Percentiles rank a stretch among this genome's conserved stretches.
These are phyloP conservation scores for Orgyia antiqua DNA, from an alignment of 2,888 invertebrate species.

Conservation along the genomic window DNA sequence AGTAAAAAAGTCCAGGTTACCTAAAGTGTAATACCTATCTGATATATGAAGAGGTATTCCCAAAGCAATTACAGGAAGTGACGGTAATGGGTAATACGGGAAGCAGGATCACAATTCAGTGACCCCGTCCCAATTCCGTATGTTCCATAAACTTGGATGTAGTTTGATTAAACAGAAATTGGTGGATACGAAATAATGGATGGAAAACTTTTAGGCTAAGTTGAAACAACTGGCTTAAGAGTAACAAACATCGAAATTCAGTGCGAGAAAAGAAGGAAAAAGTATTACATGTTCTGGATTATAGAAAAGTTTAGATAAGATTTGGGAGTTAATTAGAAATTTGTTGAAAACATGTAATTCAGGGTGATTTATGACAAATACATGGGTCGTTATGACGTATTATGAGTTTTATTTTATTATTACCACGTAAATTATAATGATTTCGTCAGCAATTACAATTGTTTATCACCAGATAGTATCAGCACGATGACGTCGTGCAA, in stretches of 20 bases:
- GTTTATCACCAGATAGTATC: too few species aligned
- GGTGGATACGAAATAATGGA: conserved; percentile 20
- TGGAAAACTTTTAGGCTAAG: conserved; percentile 26
- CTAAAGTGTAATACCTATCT: conserved; percentile 29
- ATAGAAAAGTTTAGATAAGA: conserved; percentile 21
- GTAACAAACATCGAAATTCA: conserved; percentile 21
- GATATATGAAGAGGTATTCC: conserved; percentile 32
- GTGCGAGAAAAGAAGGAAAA: conserved; percentile 20
- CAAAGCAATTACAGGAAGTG: conserved; percentile 41
- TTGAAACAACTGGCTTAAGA: conserved; percentile 29
- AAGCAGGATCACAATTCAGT: conserved; percentile 29
- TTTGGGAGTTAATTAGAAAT: conserved; percentile 26
- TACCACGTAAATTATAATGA: too few species aligned
- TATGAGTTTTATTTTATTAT: too few species aligned
- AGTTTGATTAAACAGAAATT: conserved; percentile 27
- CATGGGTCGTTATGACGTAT: too few species aligned
- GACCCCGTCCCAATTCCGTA: conserved; percentile 32
- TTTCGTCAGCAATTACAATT: too few species aligned
- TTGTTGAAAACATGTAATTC: conserved; percentile 18
- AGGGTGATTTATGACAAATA: too few species aligned
- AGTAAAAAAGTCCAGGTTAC: conserved; percentile 21
- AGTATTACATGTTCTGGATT: conserved; percentile 24
- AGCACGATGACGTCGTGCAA: too few species aligned
- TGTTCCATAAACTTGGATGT: conserved; percentile 22
- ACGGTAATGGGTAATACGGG: conserved; percentile 32